phyloP scores from a whole-genome alignment of 92 coral and sea anemone genomes.

The Chrysogorgia sp. region DNA sequence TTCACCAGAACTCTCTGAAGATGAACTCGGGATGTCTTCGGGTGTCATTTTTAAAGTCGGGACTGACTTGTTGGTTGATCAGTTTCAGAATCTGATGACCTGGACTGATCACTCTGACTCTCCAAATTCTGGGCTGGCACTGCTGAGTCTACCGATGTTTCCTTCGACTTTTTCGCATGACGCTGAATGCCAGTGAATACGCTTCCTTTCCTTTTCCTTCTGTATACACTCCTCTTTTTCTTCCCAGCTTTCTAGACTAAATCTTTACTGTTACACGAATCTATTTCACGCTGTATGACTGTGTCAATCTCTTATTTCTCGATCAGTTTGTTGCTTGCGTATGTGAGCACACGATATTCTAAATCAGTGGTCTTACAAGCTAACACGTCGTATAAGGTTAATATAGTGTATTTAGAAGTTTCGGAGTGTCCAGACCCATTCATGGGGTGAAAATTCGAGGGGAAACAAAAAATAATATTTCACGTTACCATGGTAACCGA shows the following conservation, averaged over 20 bases:
- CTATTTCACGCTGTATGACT: no score
- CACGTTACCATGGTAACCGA: no score
- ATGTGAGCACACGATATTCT: no score
- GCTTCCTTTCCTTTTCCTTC: slow-evolving; percentile 52
- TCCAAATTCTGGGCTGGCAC: slow-evolving; percentile 12
- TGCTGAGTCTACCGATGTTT: slow-evolving; percentile 25
- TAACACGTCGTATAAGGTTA: no score
- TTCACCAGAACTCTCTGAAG: slow-evolving; percentile 34
- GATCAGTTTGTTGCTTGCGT: no score
- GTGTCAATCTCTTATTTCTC: no score
- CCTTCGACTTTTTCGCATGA: slow-evolving; percentile 42
- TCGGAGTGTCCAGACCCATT: no score
- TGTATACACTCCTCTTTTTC: slow-evolving; percentile 24
- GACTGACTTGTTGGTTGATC: slow-evolving; percentile 43
- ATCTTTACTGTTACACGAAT: no score
- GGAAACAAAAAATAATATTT: no score
- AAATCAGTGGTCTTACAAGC: no score
- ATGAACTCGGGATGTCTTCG: slow-evolving; percentile 14
- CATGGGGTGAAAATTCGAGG: no score
- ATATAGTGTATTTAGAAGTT: no score
- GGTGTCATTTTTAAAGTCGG: slow-evolving; percentile 33
- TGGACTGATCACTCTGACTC: slow-evolving; percentile 16
- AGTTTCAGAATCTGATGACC: slow-evolving; percentile 20
- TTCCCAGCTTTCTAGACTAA: slow-evolving; percentile 33
- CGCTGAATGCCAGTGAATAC: slow-evolving; percentile 50